A percentile compares a stretch with the other conserved stretches of the same genome.
These are phyloP conservation scores for Serripes groenlandicus DNA, from an alignment of 2,888 invertebrate species.

Conservation along the genomic window DNA sequence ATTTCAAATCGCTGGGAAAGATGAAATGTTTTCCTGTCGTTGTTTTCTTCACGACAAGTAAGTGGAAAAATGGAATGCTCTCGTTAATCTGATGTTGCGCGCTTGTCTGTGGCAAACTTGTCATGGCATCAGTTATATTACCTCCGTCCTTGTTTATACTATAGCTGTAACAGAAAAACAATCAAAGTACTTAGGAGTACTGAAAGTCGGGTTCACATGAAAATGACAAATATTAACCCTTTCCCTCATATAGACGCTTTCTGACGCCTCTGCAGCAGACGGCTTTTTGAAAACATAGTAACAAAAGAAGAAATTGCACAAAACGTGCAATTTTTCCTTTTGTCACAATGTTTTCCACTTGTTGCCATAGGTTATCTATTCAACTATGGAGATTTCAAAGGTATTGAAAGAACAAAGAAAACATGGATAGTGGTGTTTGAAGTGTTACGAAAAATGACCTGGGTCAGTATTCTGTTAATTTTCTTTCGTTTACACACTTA, in stretches of 20 bases:
- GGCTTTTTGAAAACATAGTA: neutral
- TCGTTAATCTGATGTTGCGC: neutral
- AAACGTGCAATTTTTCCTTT: neutral
- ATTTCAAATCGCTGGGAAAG: conserved; percentile 17
- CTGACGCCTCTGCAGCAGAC: neutral
- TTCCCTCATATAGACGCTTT: neutral
- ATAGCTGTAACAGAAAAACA: too few species aligned
- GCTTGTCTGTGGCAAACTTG: neutral
- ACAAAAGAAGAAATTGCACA: neutral
- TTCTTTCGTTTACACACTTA: too few species aligned
- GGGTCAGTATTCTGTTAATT: too few species aligned
- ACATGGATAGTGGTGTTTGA: too few species aligned
- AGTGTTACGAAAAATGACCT: too few species aligned
- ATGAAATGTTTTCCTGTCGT: neutral
- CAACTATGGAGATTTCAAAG: too few species aligned
- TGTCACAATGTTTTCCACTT: neutral
- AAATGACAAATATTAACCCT: neutral
- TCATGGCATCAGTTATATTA: too few species aligned
- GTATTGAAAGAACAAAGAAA: too few species aligned
- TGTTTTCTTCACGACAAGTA: neutral
- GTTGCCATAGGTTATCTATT: too few species aligned
- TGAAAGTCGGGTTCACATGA: too few species aligned
- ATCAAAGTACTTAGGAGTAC: too few species aligned
- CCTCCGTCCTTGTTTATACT: too few species aligned
- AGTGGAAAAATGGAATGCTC: neutral